phyloP scores from a whole-genome alignment of 2,797 vertebrate species.

The Darevskia mixta region DNA sequence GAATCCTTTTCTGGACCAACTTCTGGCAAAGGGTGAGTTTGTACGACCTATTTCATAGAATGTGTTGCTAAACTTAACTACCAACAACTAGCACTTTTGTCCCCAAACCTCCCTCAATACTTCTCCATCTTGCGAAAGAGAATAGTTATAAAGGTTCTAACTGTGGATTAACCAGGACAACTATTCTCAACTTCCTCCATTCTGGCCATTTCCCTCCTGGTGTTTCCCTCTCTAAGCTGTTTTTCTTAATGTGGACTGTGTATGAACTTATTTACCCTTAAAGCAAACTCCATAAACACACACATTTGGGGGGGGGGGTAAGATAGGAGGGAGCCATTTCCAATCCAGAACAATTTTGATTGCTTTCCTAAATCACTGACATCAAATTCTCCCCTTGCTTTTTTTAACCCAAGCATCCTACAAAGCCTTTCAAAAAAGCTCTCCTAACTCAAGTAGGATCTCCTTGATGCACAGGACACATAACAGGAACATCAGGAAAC shows the following conservation, averaged over 20 bases:
- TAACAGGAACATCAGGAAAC: not conserved
- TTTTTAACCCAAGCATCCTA: not conserved
- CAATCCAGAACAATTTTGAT: not conserved
- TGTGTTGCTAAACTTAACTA: not conserved
- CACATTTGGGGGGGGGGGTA: not conserved
- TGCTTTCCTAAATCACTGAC: not conserved
- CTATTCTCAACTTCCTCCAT: not conserved
- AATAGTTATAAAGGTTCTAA: not conserved
- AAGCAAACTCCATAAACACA: not conserved
- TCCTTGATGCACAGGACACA: not conserved
- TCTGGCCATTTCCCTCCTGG: not conserved
- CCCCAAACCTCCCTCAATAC: not conserved
- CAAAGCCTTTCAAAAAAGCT: not conserved
- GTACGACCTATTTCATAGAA: not conserved
- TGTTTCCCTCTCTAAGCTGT: not conserved
- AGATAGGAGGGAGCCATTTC: not conserved
- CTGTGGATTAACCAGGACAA: not conserved
- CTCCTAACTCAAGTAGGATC: not conserved
- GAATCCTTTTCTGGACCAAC: not conserved
- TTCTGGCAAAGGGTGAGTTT: not conserved
- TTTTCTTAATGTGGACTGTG: not conserved
- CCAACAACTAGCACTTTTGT: not conserved
- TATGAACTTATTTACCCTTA: not conserved
- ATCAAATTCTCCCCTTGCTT: not conserved
- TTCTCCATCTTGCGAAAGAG: not conserved